Evolutionary conservation across 2,113 vertebrate genomes (phyloP), one percentile per base, ranked within the genome.

Genomic region (Brachyhypopomus occidentalis): DNA sequence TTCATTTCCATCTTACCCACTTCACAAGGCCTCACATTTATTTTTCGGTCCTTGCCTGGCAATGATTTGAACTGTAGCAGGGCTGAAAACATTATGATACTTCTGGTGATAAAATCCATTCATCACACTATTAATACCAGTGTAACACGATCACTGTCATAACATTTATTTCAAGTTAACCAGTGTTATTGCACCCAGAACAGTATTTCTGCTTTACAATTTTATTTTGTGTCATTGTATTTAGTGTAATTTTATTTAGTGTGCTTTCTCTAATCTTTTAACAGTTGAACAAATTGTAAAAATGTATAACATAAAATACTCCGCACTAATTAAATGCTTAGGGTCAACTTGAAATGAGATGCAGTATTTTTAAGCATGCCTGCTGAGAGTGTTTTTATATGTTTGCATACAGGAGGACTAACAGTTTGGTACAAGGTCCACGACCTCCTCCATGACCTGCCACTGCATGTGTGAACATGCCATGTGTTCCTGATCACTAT

Each of bases 21-120:
- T 88, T 58, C 84, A 72, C 83, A 80, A 80, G 83, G 79, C 86
- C 90, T 92, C 89, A 90, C 90, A 89, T 91, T 87, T 87, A 88
- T 90, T 92, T 90, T 83, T 86, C 80, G 86, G 72, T 78, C 81
- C 73, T 20, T 79, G 63, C 72, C 66, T 80, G 64, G 48, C 59
- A 76, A 84, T 58, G 56, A 55, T 75, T 63, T 19, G 52, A 81
- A 76, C 14, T 34, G 38, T 76, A 70, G 8, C 20, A 41, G 9
- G 52, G 55, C 58, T 64, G 38, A 82, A 56, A 82, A 71, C 41
- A 45, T 82, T 60, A 69, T 69, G 27, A 17, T 20, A 75, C 75
- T 75, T 75, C 63, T 23, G 30, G 19, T 82, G 64, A 9, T 77
- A 45, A 59, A 76, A 25, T 2, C 25, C 14, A 59, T 77, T 82